Base-by-base conservation (phyloP, 2,113 vertebrate genomes). In the Origma solitaria region DNA sequence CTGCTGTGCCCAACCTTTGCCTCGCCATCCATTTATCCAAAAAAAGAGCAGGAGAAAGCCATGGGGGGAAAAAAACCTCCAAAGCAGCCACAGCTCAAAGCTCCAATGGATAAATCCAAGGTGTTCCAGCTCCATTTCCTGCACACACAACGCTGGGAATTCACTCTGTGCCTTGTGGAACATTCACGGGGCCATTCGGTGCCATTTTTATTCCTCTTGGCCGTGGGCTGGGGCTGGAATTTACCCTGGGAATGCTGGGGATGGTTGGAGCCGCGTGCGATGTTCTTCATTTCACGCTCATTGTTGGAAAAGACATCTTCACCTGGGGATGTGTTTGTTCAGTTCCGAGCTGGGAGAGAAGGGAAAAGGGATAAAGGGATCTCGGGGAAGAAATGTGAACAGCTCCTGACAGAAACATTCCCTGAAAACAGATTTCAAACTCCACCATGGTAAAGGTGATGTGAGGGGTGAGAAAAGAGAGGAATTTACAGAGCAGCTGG, bases 131-230 rank as follows among this genome's bases (percentile, higher is more conserved):
- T 73, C 72, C 86, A 40, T 88, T 92, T 80, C 17, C 42, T 70
- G 79, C 85, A 62, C 78, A 35, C 44, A 77, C 76, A 83, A 31
- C 4, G 38, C 68, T 77, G 56, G 68, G 54, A 80, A 88, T n/a
- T n/a, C n/a, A n/a, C n/a, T n/a, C n/a, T n/a, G n/a, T n/a, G n/a
- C n/a, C n/a, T n/a, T n/a, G n/a, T n/a, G n/a, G n/a, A n/a, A n/a
- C n/a, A n/a, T n/a, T n/a, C n/a, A n/a, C n/a, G n/a, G n/a, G n/a
- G n/a, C n/a, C n/a, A n/a, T n/a, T n/a, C n/a, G n/a, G n/a, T n/a
- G n/a, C n/a, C n/a, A n/a, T n/a, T n/a, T n/a, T n/a, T 93, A 69
- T 88, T 83, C 75, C 75, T 92, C 72, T 88, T 83, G 66, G 64
- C 82, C 72, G 1, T 6, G 38, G 75, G 60, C 24, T 2, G 25